phyloP scores from a whole-genome alignment of 2,797 vertebrate genomes.

The Clarias platycephalus region DNA sequence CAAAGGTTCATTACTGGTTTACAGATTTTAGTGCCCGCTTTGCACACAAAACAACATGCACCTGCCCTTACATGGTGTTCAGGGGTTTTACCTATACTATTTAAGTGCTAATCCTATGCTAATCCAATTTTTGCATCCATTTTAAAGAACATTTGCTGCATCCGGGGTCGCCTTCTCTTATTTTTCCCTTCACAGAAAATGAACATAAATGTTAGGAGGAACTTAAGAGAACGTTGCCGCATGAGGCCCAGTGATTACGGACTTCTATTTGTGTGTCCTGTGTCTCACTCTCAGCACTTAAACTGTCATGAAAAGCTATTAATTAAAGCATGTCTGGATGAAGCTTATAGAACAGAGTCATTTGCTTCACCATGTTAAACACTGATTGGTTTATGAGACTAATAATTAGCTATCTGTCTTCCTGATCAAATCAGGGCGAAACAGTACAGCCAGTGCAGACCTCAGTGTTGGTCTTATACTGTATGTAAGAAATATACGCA shows the following conservation, averaged over 20 bases:
- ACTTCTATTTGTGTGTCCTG: not conserved
- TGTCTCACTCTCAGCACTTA: not conserved
- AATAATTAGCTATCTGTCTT: not conserved
- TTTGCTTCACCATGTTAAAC: not conserved
- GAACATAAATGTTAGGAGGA: too few relatives aligned
- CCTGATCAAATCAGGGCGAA: not conserved
- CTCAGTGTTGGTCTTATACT: not conserved
- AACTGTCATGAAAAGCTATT: not conserved
- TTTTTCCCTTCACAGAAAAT: too few relatives aligned
- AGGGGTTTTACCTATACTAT: too few relatives aligned
- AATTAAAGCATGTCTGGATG: not conserved
- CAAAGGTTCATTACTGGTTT: too few relatives aligned
- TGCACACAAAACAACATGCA: too few relatives aligned
- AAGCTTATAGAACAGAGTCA: not conserved
- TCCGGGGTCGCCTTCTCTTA: too few relatives aligned
- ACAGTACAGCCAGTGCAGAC: not conserved
- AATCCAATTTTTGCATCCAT: too few relatives aligned
- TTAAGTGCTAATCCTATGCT: too few relatives aligned
- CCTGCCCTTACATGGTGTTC: too few relatives aligned
- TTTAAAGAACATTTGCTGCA: too few relatives aligned
- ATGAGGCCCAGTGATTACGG: not conserved
- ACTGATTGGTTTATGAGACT: slow-evolving; percentile 5
- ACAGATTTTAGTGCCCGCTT: too few relatives aligned
- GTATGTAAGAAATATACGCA: not conserved
- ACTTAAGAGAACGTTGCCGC: too few relatives aligned